Percentiles rank a stretch among this genome's conserved stretches.
Conservation (phyloP, 1,140 invertebrate genomes). For the Caenorhabditis brenneri region DNA sequence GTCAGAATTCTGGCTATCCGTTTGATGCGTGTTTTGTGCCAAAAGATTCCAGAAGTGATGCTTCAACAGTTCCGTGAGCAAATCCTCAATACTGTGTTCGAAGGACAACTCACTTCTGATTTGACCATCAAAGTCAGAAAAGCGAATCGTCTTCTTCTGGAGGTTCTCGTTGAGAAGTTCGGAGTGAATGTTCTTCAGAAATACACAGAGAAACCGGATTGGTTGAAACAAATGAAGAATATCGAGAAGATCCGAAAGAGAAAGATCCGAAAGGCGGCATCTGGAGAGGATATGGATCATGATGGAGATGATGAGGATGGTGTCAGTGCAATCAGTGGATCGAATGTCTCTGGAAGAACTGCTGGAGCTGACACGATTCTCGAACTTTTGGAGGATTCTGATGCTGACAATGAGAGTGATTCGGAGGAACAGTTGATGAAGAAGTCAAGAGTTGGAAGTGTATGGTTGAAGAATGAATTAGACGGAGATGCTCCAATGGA, state of each 20-base stretch:
- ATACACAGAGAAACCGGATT: constrained; percentile 54
- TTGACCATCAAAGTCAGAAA: constrained; percentile 54
- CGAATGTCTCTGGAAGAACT: constrained; percentile 47
- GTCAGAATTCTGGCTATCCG: constrained; percentile 57
- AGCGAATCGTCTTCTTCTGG: constrained; percentile 57
- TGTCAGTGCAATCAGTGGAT: constrained; percentile 12
- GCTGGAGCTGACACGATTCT: constrained; percentile 59
- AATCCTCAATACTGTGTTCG: constrained; percentile 53
- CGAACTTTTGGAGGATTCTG: constrained; percentile 55
- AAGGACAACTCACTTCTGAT: constrained; percentile 52
- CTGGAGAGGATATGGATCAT: constrained; percentile 46
- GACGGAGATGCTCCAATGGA: constrained; percentile 54
- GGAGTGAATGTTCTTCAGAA: constrained; percentile 51
- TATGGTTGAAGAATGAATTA: constrained; percentile 57
- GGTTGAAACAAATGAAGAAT: constrained; percentile 57
- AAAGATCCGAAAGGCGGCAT: constrained; percentile 38
- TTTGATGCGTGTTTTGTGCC: constrained; percentile 53
- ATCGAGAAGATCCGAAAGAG: constrained; percentile 53
- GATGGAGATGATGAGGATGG: constrained; percentile 50
- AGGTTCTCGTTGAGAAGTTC: constrained; percentile 55
- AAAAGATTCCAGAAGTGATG: constrained; percentile 53
- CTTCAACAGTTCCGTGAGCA: constrained; percentile 56
- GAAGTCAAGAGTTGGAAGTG: constrained; percentile 38
- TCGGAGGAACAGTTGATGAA: constrained; percentile 38
- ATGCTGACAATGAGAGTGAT: constrained; percentile 55